These are phyloP conservation scores for Vesta saturnalis DNA, from an alignment of 2,888 invertebrate species.

Conservation along the genomic window DNA sequence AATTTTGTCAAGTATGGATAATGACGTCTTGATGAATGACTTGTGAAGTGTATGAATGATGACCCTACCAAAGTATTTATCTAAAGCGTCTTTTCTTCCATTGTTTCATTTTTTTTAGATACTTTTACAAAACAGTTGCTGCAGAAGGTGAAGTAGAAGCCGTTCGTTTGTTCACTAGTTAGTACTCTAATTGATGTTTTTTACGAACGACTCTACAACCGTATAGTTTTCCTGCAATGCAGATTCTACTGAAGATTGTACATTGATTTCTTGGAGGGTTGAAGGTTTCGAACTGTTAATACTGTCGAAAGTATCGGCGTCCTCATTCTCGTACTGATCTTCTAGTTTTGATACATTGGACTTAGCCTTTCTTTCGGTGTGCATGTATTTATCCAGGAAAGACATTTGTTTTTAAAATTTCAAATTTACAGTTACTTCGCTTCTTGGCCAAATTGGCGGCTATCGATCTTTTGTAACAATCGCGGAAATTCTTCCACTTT, in stretches of 20 bases:
- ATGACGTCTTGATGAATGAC: neutral
- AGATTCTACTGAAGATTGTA: no score
- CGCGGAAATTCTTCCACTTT: neutral
- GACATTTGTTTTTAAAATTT: neutral
- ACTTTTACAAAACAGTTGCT: no score
- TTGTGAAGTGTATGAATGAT: no score
- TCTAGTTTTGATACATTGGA: no score
- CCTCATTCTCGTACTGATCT: no score
- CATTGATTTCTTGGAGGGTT: neutral
- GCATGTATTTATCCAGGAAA: no score
- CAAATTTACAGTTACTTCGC: neutral
- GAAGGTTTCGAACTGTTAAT: neutral
- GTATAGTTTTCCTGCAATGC: no score
- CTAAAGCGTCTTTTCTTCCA: no score
- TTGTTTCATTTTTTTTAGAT: neutral
- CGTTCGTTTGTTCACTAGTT: neutral
- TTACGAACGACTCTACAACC: no score
- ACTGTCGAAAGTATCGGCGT: neutral
- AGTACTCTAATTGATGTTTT: no score
- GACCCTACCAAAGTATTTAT: no score
- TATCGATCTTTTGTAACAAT: neutral
- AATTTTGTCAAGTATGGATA: neutral
- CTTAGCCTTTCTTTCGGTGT: no score
- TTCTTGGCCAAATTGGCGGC: neutral
- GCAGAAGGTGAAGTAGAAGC: neutral